Conservation (phyloP, 1,140 invertebrate species). For the Pinna nobilis region DNA sequence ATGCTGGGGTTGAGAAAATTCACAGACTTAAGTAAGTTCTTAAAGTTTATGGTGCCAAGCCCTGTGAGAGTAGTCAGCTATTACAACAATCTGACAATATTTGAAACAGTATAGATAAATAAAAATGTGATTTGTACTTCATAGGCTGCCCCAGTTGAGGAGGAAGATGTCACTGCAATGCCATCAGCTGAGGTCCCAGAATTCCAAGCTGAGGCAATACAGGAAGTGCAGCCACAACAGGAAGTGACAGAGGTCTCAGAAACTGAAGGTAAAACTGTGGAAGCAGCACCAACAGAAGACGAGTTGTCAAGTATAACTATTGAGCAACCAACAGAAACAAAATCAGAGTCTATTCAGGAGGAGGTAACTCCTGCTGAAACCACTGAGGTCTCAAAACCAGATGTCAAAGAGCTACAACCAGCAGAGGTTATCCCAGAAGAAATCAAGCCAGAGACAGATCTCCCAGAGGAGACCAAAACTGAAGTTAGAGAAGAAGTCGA, state of each 20-base stretch:
- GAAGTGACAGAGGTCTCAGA: conserved; percentile 30
- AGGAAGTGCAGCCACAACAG: conserved; percentile 37
- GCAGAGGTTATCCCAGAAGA: not conserved
- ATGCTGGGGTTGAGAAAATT: too few species aligned
- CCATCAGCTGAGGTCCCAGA: conserved; percentile 17
- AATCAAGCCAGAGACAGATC: not conserved
- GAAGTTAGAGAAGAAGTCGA: conserved; percentile 32
- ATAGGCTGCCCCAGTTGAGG: conserved; percentile 7
- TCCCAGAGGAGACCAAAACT: conserved; percentile 25
- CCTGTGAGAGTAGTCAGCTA: too few species aligned
- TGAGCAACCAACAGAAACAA: conserved; percentile 60
- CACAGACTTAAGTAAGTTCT: too few species aligned
- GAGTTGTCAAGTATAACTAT: conserved; percentile 17
- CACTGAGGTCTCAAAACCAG: conserved; percentile 4
- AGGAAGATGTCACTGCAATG: conserved; percentile 15
- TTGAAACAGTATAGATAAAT: too few species aligned
- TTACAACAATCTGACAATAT: too few species aligned
- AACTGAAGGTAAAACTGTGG: conserved; percentile 9
- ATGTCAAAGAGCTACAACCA: not conserved
- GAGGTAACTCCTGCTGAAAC: conserved; percentile 24
- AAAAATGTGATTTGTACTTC: too few species aligned
- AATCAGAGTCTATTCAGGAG: conserved; percentile 5
- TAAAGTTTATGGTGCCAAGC: too few species aligned
- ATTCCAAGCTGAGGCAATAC: conserved; percentile 37
- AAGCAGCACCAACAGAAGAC: conserved; percentile 17